phyloP scores from a whole-genome alignment of 2,888 invertebrate species.

The Pheosia gnoma region DNA sequence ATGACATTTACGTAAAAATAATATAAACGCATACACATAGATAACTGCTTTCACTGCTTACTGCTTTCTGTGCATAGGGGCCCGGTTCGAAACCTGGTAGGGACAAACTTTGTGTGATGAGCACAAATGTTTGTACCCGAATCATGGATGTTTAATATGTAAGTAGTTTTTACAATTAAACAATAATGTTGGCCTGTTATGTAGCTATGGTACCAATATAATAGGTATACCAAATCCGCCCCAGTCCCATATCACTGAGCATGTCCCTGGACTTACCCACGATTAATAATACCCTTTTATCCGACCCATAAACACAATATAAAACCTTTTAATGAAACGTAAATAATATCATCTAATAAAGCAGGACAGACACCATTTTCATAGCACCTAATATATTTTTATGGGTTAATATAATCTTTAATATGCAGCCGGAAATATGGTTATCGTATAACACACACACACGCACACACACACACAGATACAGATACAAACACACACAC shows the following conservation, averaged over 20 bases:
- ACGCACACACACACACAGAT: neutral
- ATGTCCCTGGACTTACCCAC: constrained; percentile 23
- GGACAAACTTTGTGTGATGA: too few species aligned
- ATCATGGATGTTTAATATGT: too few species aligned
- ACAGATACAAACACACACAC: too few species aligned
- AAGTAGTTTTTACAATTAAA: too few species aligned
- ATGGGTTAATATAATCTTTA: constrained; percentile 71
- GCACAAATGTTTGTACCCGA: too few species aligned
- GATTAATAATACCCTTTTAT: constrained; percentile 53
- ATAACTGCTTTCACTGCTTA: too few species aligned
- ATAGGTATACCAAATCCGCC: neutral
- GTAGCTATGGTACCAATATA: neutral
- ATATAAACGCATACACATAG: too few species aligned
- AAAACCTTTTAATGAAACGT: constrained; percentile 65
- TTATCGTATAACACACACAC: constrained; percentile 70
- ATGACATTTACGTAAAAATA: too few species aligned
- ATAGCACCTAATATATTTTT: constrained; percentile 69
- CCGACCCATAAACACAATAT: constrained; percentile 39
- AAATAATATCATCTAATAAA: constrained; percentile 72
- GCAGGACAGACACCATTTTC: constrained; percentile 51
- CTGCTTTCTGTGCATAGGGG: too few species aligned
- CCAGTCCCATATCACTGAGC: neutral
- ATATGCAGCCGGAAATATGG: constrained; percentile 70
- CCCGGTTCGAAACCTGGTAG: too few species aligned
- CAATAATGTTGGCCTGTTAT: neutral